These are phyloP conservation scores for Lycophotia porphyrea DNA, from an alignment of 2,888 invertebrate species.

Conservation along the genomic window DNA sequence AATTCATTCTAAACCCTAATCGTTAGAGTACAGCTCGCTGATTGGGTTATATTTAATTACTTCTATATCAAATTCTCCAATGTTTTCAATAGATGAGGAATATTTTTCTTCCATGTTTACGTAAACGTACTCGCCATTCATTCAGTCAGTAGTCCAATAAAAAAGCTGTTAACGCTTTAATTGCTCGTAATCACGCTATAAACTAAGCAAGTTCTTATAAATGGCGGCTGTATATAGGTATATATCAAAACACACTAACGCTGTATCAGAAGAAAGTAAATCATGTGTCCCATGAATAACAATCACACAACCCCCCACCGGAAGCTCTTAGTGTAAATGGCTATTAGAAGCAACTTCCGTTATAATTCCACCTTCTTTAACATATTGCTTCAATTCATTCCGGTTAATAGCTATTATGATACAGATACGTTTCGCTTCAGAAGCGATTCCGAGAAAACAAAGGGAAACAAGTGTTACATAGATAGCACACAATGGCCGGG, in stretches of 20 bases:
- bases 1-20: conserved; percentile 48
- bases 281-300: conserved; percentile 75
- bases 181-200: conserved; percentile 72
- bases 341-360: conserved; percentile 78
- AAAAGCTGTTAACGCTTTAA: conserved; percentile 69
- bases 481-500: conserved; percentile 72
- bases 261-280: conserved; percentile 64
- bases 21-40: conserved; percentile 17
- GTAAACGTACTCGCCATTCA: conserved; percentile 38
- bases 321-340: conserved; percentile 73
- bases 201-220: conserved; percentile 72
- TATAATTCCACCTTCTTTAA: conserved; percentile 75
- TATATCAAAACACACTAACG: conserved; percentile 68
- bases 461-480: conserved; percentile 70
- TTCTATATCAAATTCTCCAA: conserved; percentile 15
- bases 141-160: conserved; percentile 53
- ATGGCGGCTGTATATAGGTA: conserved; percentile 68
- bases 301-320: conserved; percentile 76
- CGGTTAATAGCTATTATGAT: conserved; percentile 66
- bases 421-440: conserved; percentile 54
- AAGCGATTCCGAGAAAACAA: conserved; percentile 65
- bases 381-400: conserved; percentile 68
- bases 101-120: conserved; percentile 15
- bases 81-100: conserved; percentile 15
- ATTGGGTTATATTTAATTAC: conserved; percentile 32